Conservation (phyloP, 2,113 vertebrate genomes). For the Thymallus thymallus region DNA sequence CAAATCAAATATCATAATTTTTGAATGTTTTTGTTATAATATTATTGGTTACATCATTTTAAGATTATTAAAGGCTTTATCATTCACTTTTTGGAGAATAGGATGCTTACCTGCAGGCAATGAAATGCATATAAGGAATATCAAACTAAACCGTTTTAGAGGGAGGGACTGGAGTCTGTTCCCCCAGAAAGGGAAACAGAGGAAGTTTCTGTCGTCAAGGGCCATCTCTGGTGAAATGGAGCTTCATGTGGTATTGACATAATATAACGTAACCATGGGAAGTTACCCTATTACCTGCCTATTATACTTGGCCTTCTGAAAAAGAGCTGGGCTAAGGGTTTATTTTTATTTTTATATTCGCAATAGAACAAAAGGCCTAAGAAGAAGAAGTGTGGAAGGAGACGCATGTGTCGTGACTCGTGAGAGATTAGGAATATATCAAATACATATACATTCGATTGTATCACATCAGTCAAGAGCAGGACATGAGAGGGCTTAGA, state of each 20-base stretch:
- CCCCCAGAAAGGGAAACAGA: neutral
- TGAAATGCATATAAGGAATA: neutral
- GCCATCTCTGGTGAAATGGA: neutral
- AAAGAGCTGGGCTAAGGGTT: neutral
- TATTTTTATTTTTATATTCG: neutral
- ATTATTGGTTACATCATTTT: neutral
- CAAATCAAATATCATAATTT: neutral
- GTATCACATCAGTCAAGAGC: neutral
- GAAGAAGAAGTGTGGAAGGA: neutral
- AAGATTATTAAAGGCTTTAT: neutral
- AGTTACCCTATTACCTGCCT: neutral
- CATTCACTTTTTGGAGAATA: neutral
- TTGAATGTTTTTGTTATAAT: neutral
- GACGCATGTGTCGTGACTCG: neutral
- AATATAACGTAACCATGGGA: neutral
- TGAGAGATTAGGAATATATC: neutral
- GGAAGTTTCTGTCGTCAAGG: slow-evolving; percentile 1
- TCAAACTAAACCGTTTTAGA: slow-evolving; percentile 8
- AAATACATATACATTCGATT: neutral
- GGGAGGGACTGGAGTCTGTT: neutral
- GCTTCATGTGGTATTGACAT: neutral
- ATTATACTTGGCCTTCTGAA: neutral
- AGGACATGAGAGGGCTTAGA: neutral
- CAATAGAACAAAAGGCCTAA: neutral
- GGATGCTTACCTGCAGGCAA: neutral